Conservation (phyloP, 2,113 vertebrate genomes). For the Bujurquina vittata region DNA sequence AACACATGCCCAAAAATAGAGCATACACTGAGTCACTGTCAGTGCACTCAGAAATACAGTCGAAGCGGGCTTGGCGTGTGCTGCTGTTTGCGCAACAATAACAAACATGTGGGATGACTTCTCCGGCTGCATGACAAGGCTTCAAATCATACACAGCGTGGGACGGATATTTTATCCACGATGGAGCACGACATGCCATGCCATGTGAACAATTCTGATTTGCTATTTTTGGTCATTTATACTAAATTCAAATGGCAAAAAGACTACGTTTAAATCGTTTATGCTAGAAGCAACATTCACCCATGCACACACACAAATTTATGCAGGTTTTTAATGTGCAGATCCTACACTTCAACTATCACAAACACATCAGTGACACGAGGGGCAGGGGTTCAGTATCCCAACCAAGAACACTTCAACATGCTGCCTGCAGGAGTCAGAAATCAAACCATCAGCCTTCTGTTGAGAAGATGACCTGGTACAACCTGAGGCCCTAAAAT, state of each 20-base stretch:
- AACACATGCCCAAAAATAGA: not conserved
- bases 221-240: constrained; percentile 24
- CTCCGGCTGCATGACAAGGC: constrained; percentile 18
- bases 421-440: not conserved
- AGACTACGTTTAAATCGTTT: not conserved
- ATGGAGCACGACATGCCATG: not conserved
- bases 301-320: not conserved
- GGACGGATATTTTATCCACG: constrained; percentile 24
- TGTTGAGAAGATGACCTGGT: not conserved
- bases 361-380: not conserved
- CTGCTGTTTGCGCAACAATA: constrained; percentile 24
- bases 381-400: not conserved
- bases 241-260: not conserved
- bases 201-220: constrained; percentile 17
- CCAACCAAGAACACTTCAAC: not conserved
- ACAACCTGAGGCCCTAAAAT: not conserved
- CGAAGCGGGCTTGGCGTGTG: not conserved
- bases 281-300: not conserved
- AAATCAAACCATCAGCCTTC: not conserved
- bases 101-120: constrained; percentile 33
- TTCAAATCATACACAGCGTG: constrained; percentile 19
- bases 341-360: too few relatives aligned
- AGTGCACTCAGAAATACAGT: constrained; percentile 15
- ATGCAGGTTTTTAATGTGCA: not conserved
- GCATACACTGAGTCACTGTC: constrained; percentile 27